A percentile compares a stretch with the other conserved stretches of the same genome.
phyloP scores from a whole-genome alignment of 2,888 invertebrate species.

The Eremobia ochroleuca region DNA sequence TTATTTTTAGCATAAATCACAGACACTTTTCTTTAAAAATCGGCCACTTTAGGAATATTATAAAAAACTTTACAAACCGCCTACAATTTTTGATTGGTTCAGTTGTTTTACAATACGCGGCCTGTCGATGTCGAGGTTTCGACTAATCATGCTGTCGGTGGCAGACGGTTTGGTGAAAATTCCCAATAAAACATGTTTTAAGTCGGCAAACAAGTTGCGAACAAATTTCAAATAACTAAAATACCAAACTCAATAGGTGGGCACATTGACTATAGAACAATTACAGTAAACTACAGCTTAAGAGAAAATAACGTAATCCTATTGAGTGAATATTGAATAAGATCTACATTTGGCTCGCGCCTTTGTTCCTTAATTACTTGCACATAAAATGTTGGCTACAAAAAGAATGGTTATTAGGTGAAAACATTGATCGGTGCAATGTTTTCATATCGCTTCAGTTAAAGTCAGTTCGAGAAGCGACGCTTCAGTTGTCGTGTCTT shows the following conservation, averaged over 20 bases:
- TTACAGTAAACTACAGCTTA: slow-evolving; percentile 78
- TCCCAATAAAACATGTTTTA: slow-evolving; percentile 39
- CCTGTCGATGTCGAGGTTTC: slow-evolving; percentile 1
- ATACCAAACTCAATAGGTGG: slow-evolving; percentile 85
- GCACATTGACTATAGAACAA: slow-evolving; percentile 86
- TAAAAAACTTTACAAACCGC: slow-evolving; percentile 61
- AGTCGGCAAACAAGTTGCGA: slow-evolving; percentile 65
- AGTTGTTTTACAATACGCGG: slow-evolving; percentile 18
- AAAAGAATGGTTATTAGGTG: slow-evolving; percentile 47
- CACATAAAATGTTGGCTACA: slow-evolving; percentile 60
- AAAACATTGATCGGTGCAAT: slow-evolving; percentile 40
- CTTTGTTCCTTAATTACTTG: slow-evolving; percentile 63
- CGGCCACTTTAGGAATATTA: slow-evolving; percentile 81
- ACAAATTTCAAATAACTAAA: slow-evolving; percentile 75
- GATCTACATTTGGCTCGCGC: slow-evolving; percentile 72
- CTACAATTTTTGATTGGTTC: slow-evolving; percentile 31
- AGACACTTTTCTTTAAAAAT: slow-evolving; percentile 86
- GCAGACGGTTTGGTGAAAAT: slow-evolving; percentile 2
- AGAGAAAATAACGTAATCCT: slow-evolving; percentile 70
- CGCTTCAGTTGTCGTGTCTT: slow-evolving; percentile 44
- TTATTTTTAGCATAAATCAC: slow-evolving; percentile 89
- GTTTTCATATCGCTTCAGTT: slow-evolving; percentile 40
- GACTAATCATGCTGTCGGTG: slow-evolving; percentile 15
- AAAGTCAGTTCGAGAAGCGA: slow-evolving; percentile 65
- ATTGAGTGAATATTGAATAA: slow-evolving; percentile 71